Conservation (phyloP, 2,797 vertebrate species). For the Sciurus vulgaris region DNA sequence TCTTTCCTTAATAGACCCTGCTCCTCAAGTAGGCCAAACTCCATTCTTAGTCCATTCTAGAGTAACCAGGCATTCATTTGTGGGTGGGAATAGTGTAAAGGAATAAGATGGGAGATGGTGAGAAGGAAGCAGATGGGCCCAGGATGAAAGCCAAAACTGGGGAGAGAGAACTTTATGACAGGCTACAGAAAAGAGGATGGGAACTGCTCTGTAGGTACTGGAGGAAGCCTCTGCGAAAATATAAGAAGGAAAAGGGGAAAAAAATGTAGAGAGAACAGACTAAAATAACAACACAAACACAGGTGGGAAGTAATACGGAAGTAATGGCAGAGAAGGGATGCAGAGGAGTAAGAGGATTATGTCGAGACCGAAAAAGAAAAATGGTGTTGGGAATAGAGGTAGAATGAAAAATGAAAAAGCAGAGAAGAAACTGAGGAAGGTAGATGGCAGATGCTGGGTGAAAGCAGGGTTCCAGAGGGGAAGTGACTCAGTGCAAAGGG, state of each 20-base stretch:
- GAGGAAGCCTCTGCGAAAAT: neutral
- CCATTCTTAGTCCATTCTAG: neutral
- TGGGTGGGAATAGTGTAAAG: neutral
- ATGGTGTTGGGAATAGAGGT: rapidly evolving
- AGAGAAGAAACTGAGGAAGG: neutral
- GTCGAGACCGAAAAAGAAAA: neutral
- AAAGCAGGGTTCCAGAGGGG: neutral
- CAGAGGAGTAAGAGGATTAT: neutral
- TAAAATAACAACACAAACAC: neutral
- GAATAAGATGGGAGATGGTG: neutral
- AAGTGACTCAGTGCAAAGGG: conserved; percentile 5
- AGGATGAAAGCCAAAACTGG: neutral
- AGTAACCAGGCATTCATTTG: conserved; percentile 36
- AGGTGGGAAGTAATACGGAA: neutral
- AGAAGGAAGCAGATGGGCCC: neutral
- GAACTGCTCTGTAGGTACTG: neutral
- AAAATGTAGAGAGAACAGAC: neutral
- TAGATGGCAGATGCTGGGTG: neutral
- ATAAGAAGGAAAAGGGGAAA: rapidly evolving
- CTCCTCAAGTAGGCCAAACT: neutral
- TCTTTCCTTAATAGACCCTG: neutral
- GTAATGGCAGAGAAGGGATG: neutral
- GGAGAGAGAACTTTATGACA: conserved; percentile 11
- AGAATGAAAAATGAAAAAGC: neutral
- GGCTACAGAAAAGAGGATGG: neutral